These are phyloP conservation scores for Montifringilla adamsi DNA, from an alignment of 2,113 vertebrate species.

Conservation along the genomic window DNA sequence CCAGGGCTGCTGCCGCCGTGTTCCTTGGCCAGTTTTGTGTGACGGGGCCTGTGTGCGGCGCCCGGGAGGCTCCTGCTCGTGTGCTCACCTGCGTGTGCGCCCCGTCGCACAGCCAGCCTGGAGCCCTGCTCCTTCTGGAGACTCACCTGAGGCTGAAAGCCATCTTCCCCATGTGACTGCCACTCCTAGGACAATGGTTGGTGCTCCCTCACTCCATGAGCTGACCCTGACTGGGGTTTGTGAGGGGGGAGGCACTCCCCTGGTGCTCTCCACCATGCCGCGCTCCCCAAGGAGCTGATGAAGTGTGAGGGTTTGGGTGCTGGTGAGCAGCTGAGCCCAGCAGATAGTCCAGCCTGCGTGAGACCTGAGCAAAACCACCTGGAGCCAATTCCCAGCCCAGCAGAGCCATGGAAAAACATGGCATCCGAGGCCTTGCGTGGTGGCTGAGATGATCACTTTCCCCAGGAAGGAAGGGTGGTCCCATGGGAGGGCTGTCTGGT, in stretches of 20 bases:
- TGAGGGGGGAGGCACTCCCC: accelerated
- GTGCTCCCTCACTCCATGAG: not conserved
- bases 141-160: not conserved
- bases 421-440: accelerated
- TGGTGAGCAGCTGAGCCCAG: not conserved
- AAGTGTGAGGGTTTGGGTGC: not conserved
- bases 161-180: not conserved
- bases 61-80: accelerated
- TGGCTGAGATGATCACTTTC: not conserved
- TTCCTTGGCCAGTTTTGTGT: not conserved
- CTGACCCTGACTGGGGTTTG: not conserved
- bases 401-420: not conserved
- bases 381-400: not conserved
- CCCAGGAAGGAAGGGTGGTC: not conserved
- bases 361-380: not conserved
- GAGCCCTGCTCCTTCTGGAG: not conserved
- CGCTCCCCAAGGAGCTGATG: not conserved
- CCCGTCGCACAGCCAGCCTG: accelerated
- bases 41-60: accelerated
- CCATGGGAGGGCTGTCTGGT: not conserved
- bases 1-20: accelerated
- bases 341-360: not conserved
- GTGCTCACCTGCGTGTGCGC: accelerated
- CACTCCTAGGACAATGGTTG: not conserved
- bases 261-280: accelerated